Evolutionary conservation across 2,113 vertebrate genomes (phyloP).

Genomic region (Maccullochella peelii): DNA sequence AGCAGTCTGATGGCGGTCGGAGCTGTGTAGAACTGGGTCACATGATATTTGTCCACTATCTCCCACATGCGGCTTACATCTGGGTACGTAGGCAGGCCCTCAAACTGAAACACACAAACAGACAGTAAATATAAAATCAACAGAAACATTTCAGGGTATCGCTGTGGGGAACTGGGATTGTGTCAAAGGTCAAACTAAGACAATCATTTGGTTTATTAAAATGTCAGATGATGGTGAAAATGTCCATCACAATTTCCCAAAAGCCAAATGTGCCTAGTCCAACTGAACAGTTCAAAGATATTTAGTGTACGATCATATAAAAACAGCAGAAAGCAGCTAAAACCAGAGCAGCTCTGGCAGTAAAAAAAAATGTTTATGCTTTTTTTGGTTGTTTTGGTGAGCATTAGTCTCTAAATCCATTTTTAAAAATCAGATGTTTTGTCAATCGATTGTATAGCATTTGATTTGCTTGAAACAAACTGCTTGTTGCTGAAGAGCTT

Average conservation of each 20-base stretch:
- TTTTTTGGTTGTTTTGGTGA: too few species aligned
- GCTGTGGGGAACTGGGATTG: neutral
- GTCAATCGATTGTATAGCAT: too few species aligned
- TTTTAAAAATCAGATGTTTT: too few species aligned
- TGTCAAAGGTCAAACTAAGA: neutral
- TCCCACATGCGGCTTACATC: constrained; percentile 93
- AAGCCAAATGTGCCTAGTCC: neutral
- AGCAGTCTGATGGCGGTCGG: constrained; percentile 96
- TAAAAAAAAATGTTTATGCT: too few species aligned
- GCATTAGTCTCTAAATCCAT: too few species aligned
- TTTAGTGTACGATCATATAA: neutral
- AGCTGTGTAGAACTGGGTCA: constrained; percentile 98
- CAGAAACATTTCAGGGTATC: neutral
- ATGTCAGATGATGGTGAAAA: too few species aligned
- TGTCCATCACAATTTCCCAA: too few species aligned
- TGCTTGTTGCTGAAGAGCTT: too few species aligned
- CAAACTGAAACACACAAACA: constrained; percentile 86
- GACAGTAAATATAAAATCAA: neutral
- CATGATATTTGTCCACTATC: constrained; percentile 93
- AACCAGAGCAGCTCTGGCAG: too few species aligned
- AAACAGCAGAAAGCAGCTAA: too few species aligned
- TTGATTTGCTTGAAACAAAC: too few species aligned
- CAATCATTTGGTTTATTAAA: too few species aligned
- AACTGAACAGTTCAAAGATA: neutral
- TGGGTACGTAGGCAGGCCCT: constrained; percentile 96